Conservation (phyloP, 2,888 invertebrate species). For the Penaeus monodon region DNA sequence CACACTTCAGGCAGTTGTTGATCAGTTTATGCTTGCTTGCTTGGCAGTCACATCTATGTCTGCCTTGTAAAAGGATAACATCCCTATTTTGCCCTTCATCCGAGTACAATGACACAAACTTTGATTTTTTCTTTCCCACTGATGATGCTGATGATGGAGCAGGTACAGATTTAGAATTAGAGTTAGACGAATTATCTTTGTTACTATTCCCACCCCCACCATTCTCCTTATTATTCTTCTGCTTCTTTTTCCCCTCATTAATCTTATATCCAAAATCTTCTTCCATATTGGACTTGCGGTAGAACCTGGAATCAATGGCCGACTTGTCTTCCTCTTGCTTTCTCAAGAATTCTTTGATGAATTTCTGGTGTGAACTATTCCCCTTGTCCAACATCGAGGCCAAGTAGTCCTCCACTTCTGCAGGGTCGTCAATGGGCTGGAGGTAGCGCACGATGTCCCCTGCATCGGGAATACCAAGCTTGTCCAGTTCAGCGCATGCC, state of each 20-base stretch:
- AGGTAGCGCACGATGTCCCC: conserved; percentile 53
- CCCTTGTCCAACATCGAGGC: conserved; percentile 45
- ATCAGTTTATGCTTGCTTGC: conserved; percentile 89
- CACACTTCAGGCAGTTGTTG: conserved; percentile 94
- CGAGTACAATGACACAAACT: conserved; percentile 59
- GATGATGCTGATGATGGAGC: not conserved
- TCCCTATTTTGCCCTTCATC: conserved; percentile 60
- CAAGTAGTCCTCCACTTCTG: conserved; percentile 53
- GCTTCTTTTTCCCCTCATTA: conserved; percentile 45
- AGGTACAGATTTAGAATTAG: not conserved
- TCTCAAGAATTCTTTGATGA: conserved; percentile 54
- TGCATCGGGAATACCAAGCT: conserved; percentile 52
- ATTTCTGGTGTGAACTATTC: conserved; percentile 38
- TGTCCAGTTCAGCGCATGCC: conserved; percentile 56
- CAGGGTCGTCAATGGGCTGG: conserved; percentile 53
- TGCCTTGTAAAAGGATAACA: conserved; percentile 73
- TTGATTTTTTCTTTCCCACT: conserved; percentile 54
- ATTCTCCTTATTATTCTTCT: conserved; percentile 39
- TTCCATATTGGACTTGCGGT: conserved; percentile 54
- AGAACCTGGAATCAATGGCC: conserved; percentile 50
- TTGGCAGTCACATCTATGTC: conserved; percentile 92
- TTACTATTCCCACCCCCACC: conserved; percentile 14
- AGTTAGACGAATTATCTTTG: not conserved
- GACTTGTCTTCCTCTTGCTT: conserved; percentile 47
- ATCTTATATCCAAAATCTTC: conserved; percentile 13